Evolutionary conservation across 2,888 invertebrate species (phyloP), one percentile per base, ranked within the genome.

Genomic region (Psylliodes chrysocephalus): DNA sequence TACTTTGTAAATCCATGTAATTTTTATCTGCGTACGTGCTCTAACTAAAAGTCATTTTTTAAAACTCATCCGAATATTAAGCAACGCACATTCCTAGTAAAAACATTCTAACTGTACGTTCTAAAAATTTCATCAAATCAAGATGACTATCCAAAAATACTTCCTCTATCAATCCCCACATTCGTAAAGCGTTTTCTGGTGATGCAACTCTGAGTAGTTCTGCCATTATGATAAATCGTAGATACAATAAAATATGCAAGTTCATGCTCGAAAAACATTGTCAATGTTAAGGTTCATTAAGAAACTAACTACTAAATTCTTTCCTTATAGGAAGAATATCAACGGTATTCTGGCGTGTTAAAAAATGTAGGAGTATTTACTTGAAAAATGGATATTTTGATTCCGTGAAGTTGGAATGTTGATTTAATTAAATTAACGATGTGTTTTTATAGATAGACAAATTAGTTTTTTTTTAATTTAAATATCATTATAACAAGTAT

Each of bases 61-160:
- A 1, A 30, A 42, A 35, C 49, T 49, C 62, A 51, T 35, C 25
- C n/a, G 52, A 54, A 57, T 40, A 44, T 59, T 63, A 44, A 8
- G 51, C 52, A 63, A 63, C 46, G 18, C 30, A 52, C 25, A 63
- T 47, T 44, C 25, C 47, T 18, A 35, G 46, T 19, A 61, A 63
- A 60, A 60, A 64, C 38, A 59, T 56, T 40, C 52, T 60, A 64
- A 60, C 64, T 44, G 64, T 64, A 56, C 44, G 55, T 60, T 18
- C 46, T 35, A 22, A 54, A n/a, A 55, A 56, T 56, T 51, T 64
- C 49, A 60, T 56, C 60, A 60, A 52, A 56, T 64, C 60, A 52
- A 64, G 60, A 64, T 64, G 64, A 60, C 64, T 64, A 51, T 64
- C 60, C 35, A 46, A 60, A 63, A 56, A 51, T 56, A n/a, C 33